Percentiles rank a stretch among this genome's conserved stretches.
phyloP scores from a whole-genome alignment of 2,888 invertebrate species.

The Hylaea fasciaria region DNA sequence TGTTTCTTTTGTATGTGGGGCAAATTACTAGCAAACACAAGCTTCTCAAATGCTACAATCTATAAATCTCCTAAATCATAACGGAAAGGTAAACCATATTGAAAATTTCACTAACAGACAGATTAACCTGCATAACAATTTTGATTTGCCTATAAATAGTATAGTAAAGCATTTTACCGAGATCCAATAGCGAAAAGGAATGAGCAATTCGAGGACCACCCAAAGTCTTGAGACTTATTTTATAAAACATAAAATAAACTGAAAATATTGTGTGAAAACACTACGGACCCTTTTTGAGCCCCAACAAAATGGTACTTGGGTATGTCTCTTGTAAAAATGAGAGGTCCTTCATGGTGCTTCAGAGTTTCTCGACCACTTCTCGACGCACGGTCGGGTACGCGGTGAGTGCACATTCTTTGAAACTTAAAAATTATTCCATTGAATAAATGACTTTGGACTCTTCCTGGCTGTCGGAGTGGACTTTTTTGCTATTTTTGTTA shows the following conservation, averaged over 20 bases:
- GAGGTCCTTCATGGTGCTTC: constrained; percentile 45
- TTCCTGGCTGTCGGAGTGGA: constrained; percentile 5
- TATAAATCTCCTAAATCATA: too few species aligned
- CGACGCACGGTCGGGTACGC: constrained; percentile 36
- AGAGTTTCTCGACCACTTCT: constrained; percentile 43
- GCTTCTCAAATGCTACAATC: too few species aligned
- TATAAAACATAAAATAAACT: constrained; percentile 34
- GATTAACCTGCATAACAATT: too few species aligned
- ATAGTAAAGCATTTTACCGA: constrained; percentile 19
- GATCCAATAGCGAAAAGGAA: constrained; percentile 17
- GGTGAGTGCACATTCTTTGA: constrained; percentile 31
- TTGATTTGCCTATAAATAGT: constrained; percentile 2
- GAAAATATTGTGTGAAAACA: constrained; percentile 44
- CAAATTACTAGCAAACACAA: too few species aligned
- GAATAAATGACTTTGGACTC: constrained; percentile 26
- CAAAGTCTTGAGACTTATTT: constrained; percentile 24
- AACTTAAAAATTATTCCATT: constrained; percentile 33
- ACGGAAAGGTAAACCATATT: too few species aligned
- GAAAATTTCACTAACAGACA: too few species aligned
- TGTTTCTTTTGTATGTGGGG: too few species aligned
- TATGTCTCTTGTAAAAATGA: constrained; percentile 54
- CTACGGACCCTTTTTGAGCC: constrained; percentile 42
- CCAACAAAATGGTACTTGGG: constrained; percentile 59
- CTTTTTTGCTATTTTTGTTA: constrained; percentile 7
- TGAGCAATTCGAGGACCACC: constrained; percentile 28